phyloP scores from a whole-genome alignment of 2,888 invertebrate species.

The Adelognathus sp. region DNA sequence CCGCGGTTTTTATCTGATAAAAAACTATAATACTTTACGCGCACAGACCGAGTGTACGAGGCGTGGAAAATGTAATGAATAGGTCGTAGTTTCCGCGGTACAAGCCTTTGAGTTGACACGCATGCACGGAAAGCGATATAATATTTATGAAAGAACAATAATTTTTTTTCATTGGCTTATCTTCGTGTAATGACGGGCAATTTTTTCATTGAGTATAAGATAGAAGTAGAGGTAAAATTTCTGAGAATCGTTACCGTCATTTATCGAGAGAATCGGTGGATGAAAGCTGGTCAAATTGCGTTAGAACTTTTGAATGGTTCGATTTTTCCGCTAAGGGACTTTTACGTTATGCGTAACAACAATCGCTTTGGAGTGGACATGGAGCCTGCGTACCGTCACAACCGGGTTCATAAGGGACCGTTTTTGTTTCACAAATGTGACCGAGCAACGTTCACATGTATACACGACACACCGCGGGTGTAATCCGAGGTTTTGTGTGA shows the following conservation, averaged over 20 bases:
- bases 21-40: slow-evolving; percentile 55
- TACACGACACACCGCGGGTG: too few relatives aligned
- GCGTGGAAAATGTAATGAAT: slow-evolving; percentile 50
- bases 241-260: too few relatives aligned
- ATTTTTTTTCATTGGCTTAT: not conserved
- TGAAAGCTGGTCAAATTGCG: too few relatives aligned
- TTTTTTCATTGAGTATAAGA: not conserved
- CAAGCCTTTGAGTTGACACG: slow-evolving; percentile 54
- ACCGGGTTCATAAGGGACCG: too few relatives aligned
- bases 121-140: slow-evolving; percentile 49
- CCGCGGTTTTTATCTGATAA: slow-evolving; percentile 51
- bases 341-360: too few relatives aligned
- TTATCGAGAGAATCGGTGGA: too few relatives aligned
- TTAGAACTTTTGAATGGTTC: too few relatives aligned
- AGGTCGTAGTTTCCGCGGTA: slow-evolving; percentile 18
- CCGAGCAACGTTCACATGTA: too few relatives aligned
- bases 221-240: not conserved
- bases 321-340: too few relatives aligned
- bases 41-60: slow-evolving; percentile 38
- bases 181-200: not conserved
- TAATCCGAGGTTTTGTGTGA: slow-evolving; percentile 55
- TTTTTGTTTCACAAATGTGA: too few relatives aligned
- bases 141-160: slow-evolving; percentile 19
- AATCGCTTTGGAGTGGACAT: too few relatives aligned
- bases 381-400: too few relatives aligned